These are phyloP conservation scores for Laodelphax striatellus DNA, from an alignment of 1,140 invertebrate species.

Conservation along the genomic window DNA sequence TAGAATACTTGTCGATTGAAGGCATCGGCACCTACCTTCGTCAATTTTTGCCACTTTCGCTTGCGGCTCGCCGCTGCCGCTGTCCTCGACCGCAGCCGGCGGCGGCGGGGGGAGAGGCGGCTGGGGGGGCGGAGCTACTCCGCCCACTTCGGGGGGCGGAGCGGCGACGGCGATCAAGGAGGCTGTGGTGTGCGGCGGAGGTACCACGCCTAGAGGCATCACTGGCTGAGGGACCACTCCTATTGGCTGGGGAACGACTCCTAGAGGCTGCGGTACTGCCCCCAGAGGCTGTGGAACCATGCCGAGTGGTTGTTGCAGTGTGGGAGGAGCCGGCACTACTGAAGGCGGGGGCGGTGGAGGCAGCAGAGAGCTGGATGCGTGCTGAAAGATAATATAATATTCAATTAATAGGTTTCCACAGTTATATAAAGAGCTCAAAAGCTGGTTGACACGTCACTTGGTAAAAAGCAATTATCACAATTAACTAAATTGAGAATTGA, in stretches of 20 bases:
- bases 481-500: too few relatives aligned
- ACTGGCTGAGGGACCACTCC: background rate
- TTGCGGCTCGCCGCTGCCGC: background rate
- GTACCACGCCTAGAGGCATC: background rate
- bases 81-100: background rate
- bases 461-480: too few relatives aligned
- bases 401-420: background rate
- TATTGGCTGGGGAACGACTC: background rate
- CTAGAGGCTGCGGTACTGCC: background rate
- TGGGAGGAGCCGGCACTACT: background rate
- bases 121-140: slow-evolving; percentile 4
- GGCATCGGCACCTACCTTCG: background rate
- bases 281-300: slow-evolving; percentile 1
- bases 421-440: too few relatives aligned
- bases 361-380: background rate
- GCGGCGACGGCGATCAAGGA: background rate
- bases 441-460: too few relatives aligned
- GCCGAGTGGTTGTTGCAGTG: background rate
- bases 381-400: background rate
- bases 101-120: slow-evolving; percentile 4
- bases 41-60: slow-evolving; percentile 5
- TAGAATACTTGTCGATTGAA: too few relatives aligned
- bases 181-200: background rate
- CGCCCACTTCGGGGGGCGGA: background rate
- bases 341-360: background rate